Conservation (phyloP, 2,888 invertebrate genomes). For the Heliconius cydno region DNA sequence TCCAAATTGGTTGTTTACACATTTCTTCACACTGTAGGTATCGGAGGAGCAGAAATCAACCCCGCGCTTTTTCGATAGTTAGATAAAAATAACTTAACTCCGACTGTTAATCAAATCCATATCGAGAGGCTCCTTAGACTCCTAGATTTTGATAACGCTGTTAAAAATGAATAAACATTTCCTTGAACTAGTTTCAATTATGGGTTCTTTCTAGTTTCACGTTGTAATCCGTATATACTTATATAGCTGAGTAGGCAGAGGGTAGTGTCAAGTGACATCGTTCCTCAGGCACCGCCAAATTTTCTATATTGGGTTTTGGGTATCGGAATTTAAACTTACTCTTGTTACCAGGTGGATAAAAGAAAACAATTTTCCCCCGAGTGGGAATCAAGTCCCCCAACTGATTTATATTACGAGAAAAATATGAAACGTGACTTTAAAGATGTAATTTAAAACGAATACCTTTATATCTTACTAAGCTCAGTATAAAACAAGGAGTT, state of each 20-base stretch:
- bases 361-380: background rate
- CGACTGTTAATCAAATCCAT: too few relatives aligned
- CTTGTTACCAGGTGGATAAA: background rate
- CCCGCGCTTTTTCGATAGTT: too few relatives aligned
- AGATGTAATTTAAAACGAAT: conserved; percentile 49
- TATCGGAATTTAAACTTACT: background rate
- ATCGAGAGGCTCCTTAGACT: too few relatives aligned
- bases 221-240: background rate
- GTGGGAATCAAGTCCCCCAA: background rate
- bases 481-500: conserved; percentile 77
- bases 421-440: conserved; percentile 42
- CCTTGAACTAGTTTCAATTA: too few relatives aligned
- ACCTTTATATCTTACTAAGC: conserved; percentile 56
- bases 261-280: background rate
- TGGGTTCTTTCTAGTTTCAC: background rate
- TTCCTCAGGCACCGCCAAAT: too few relatives aligned
- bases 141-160: too few relatives aligned
- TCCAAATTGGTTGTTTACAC: too few relatives aligned
- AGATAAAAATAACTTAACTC: too few relatives aligned
- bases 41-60: too few relatives aligned
- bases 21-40: too few relatives aligned
- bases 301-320: too few relatives aligned
- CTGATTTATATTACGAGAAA: conserved; percentile 28
- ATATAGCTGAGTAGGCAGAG: background rate
- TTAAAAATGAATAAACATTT: too few relatives aligned